Evolutionary conservation across 2,797 vertebrate species (phyloP).

Genomic region (Girardinus metallicus): DNA sequence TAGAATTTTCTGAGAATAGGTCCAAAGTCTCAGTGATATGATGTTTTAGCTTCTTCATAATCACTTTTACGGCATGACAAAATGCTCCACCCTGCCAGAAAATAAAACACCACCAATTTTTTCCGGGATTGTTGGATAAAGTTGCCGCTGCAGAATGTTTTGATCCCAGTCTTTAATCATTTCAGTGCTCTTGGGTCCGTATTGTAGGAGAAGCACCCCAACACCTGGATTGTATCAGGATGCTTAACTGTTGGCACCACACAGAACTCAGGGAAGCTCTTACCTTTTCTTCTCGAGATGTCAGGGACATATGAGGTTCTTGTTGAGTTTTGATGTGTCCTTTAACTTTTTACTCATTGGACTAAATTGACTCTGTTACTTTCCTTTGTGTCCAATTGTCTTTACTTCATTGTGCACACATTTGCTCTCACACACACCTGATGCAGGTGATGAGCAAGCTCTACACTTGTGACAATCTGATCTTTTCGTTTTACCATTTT

Average conservation of each 20-base stretch:
- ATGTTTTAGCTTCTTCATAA: background rate
- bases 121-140: background rate
- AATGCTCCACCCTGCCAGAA: background rate
- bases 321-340: background rate
- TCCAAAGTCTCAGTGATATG: background rate
- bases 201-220: background rate
- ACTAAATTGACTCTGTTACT: background rate
- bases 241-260: background rate
- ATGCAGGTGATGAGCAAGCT: background rate
- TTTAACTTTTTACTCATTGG: background rate
- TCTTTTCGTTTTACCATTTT: background rate
- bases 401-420: background rate
- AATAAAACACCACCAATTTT: background rate
- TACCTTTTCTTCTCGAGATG: background rate
- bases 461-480: background rate
- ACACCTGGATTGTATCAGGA: background rate
- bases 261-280: background rate
- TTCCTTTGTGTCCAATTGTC: background rate
- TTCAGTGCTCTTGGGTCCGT: background rate
- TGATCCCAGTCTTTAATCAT: background rate
- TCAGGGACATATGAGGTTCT: background rate
- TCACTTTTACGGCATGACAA: background rate
- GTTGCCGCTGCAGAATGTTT: background rate
- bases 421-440: background rate
- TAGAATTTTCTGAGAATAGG: background rate